Base-by-base conservation (phyloP, 2,888 invertebrate genomes). In the Ernsta delagoae region DNA sequence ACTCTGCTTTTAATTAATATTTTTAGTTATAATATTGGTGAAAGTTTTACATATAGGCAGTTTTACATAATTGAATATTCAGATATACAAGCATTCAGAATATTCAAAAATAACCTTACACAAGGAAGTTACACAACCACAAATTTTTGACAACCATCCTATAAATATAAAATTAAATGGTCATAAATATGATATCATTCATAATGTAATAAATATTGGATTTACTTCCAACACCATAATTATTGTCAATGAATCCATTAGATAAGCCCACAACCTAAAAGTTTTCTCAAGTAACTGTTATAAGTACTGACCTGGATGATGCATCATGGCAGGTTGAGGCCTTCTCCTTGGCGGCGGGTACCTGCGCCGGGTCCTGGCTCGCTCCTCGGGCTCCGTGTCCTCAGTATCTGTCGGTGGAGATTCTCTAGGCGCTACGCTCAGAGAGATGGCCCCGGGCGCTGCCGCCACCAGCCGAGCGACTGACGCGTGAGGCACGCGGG, bases 401-500 rank as follows among this genome's bases (percentile, higher is more conserved):
- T 92, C 92, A 0, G 92, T 92, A 64, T 92, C 92, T 0, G 92
- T 92, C 0, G 92, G 92, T 0, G 90, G 90, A 0, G 91, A 78
- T 50, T 92, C 92, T n/a, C 91, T 75, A 1, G 89, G 89, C 1
- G 98, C 98, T 61, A 98, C 98, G 78, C 97, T 97, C 83, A 98
- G 94, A 45, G 96, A 95, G 67, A 98, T 96, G 39, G 97, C 94
- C 3, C 97, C 98, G 31, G 96, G 96, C 9, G 98, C 97, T 68
- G 96, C 96, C 0, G 98, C 98, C 72, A 99, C 98, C 65, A 98
- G 92, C 73, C 97, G 95, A 1, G 98, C 99, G 3, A 99, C 98
- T 45, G 98, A 97, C 82, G 98, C 98, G 83, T 99, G 99, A 0
- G 97, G 96, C 70, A 97, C 95, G 84, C 98, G 96, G n/a, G 98